Evolutionary conservation across 2,888 invertebrate species (phyloP).

Genomic region (Horisme vitalbata): DNA sequence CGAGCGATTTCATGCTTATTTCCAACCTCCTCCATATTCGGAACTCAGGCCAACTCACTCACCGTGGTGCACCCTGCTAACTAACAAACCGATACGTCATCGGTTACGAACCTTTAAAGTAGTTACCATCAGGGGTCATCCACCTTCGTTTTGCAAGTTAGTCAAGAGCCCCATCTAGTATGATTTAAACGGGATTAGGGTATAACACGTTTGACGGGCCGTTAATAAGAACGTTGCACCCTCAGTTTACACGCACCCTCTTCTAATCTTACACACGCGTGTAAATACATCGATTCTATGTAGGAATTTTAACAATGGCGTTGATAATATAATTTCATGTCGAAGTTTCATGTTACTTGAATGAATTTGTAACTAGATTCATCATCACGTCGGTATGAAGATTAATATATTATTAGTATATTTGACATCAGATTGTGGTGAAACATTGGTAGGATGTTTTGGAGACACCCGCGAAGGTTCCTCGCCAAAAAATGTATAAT

Average conservation of each 20-base stretch:
- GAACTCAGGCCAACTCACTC: too few species aligned
- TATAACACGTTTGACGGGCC: constrained; percentile 67
- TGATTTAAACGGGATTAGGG: constrained; percentile 65
- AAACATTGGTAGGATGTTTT: too few species aligned
- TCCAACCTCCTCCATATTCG: too few species aligned
- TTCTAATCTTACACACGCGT: constrained; percentile 57
- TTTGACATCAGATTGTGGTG: too few species aligned
- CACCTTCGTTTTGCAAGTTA: constrained; percentile 10
- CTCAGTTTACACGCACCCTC: constrained; percentile 72
- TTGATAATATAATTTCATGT: constrained; percentile 31
- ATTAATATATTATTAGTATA: too few species aligned
- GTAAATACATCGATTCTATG: constrained; percentile 48
- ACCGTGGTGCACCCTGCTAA: too few species aligned
- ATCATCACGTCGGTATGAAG: too few species aligned
- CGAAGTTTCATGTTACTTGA: constrained; percentile 24
- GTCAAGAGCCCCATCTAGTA: constrained; percentile 23
- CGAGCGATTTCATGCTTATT: too few species aligned
- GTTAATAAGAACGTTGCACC: constrained; percentile 75
- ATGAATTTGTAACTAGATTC: constrained; percentile 23
- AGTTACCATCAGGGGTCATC: constrained; percentile 6
- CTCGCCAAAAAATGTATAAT: too few species aligned
- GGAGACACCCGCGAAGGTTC: too few species aligned
- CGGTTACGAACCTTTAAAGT: too few species aligned
- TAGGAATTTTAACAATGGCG: constrained; percentile 37
- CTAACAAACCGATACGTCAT: too few species aligned